Conservation (phyloP, 2,113 vertebrate genomes). For the Dermatemys mawii region DNA sequence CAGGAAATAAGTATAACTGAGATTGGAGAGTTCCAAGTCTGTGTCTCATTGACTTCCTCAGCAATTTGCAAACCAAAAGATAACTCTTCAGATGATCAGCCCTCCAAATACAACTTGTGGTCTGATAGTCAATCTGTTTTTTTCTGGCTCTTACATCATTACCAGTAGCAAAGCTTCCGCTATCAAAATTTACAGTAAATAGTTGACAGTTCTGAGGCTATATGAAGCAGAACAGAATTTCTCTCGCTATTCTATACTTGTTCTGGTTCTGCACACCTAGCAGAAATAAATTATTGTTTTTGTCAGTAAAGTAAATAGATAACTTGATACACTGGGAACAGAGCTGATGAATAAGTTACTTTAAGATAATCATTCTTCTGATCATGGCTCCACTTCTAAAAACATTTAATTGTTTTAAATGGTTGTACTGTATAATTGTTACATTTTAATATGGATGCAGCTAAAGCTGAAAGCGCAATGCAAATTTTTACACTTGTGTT, state of each 20-base stretch:
- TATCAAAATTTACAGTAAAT: not conserved
- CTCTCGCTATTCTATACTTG: not conserved
- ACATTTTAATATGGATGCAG: not conserved
- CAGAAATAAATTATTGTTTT: not conserved
- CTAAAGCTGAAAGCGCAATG: not conserved
- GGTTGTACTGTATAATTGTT: not conserved
- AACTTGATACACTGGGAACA: not conserved
- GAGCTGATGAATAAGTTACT: not conserved
- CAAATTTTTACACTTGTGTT: not conserved
- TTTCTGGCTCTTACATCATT: not conserved
- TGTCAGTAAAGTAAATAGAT: not conserved
- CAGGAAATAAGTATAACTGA: not conserved
- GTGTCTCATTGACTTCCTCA: not conserved
- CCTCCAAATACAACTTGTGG: not conserved
- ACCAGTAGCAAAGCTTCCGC: not conserved
- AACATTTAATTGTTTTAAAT: not conserved
- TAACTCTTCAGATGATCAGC: not conserved
- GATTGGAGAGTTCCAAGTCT: not conserved
- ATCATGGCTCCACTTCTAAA: not conserved
- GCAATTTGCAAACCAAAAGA: not conserved
- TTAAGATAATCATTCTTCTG: not conserved
- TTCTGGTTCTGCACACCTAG: not conserved
- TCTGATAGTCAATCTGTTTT: not conserved
- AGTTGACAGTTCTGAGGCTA: not conserved
- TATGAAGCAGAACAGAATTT: not conserved